A percentile compares a stretch with the other conserved stretches of the same genome.
phyloP scores from a whole-genome alignment of 1,140 invertebrate species.

The Drosophila malerkotliana region DNA sequence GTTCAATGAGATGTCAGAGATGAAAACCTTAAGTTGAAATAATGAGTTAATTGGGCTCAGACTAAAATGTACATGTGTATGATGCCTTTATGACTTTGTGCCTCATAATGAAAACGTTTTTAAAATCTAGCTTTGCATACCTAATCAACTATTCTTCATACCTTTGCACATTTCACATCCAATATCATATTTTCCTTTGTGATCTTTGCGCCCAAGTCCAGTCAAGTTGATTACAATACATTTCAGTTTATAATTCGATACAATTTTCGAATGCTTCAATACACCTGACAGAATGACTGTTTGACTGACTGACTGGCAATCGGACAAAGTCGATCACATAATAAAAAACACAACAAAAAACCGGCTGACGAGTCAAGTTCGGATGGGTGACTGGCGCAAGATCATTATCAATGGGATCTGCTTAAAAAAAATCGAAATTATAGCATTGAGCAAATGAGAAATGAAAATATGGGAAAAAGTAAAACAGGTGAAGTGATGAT shows the following conservation, averaged over 20 bases:
- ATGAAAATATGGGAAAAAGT: conserved; percentile 15
- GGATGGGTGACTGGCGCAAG: conserved; percentile 56
- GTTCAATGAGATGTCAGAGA: conserved; percentile 16
- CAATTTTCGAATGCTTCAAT: conserved; percentile 59
- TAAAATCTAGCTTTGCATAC: neutral
- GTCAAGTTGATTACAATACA: conserved; percentile 37
- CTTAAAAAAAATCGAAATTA: conserved; percentile 57
- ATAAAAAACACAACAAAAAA: conserved; percentile 34
- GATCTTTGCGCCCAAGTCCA: conserved; percentile 22
- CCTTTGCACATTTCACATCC: conserved; percentile 13
- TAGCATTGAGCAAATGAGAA: conserved; percentile 53
- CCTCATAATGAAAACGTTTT: neutral
- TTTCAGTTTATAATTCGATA: conserved; percentile 48
- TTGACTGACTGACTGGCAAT: conserved; percentile 4
- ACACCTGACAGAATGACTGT: conserved; percentile 42
- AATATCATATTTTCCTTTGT: conserved; percentile 17
- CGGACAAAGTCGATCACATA: conserved; percentile 30
- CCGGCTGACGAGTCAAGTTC: conserved; percentile 48
- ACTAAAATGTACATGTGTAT: neutral
- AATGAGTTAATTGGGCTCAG: conserved; percentile 2
- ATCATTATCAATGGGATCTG: conserved; percentile 60
- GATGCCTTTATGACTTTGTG: neutral
- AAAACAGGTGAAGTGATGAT: conserved; percentile 61
- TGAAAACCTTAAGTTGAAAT: neutral
- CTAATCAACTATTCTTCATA: conserved; percentile 3